Evolutionary conservation across 2,797 vertebrate genomes (phyloP), one percentile per base, ranked within the genome.

Genomic region (Melanotaenia pygmaea): DNA sequence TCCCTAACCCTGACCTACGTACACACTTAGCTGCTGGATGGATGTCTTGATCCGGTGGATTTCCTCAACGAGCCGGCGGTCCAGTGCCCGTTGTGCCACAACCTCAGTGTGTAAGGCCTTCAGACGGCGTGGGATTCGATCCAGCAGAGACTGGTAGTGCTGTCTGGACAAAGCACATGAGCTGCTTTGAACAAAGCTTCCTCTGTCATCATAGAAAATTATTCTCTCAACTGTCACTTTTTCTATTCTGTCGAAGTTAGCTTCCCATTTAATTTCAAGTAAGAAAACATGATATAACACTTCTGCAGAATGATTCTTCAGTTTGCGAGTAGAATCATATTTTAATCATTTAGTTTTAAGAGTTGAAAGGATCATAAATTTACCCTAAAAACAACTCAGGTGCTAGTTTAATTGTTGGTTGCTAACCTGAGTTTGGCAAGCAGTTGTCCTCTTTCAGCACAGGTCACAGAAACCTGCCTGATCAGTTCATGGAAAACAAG

Each of bases 401-500:
- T 22, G 20, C n/a, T 2, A 11, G 4, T 9, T 35, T 58, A 2
- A 11, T 11, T 3, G 57, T 22, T 56, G 9, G 37, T 56, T 50
- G 32, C 85, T 83, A 34, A 97, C 96, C 97, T 96, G 93, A 98
- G 93, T 85, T 95, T 97, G 22, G 96, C 95, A 4, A 98, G 94
- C 24, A 98, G 94, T 76, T 96, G 93, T 81, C 97, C 97, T 90
- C 96, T 94, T 75, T 98, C 97, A 1, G 85, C 81, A 76, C 97
- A 97, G 74, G 94, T 94, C 72, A 98, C 94, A 4, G 94, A 96
- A 91, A 98, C 95, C 89, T 98, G 97, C 47, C 95, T 91, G 87
- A 98, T 98, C 70, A 98, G 78, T 66, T 99, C 96, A 67, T 97
- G 96, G 88, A 98, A 98, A 59, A 97, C 86, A 0, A 95, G 88